Evolutionary conservation across 2,797 vertebrate species (phyloP).

Genomic region (Sebastes oblongus): DNA sequence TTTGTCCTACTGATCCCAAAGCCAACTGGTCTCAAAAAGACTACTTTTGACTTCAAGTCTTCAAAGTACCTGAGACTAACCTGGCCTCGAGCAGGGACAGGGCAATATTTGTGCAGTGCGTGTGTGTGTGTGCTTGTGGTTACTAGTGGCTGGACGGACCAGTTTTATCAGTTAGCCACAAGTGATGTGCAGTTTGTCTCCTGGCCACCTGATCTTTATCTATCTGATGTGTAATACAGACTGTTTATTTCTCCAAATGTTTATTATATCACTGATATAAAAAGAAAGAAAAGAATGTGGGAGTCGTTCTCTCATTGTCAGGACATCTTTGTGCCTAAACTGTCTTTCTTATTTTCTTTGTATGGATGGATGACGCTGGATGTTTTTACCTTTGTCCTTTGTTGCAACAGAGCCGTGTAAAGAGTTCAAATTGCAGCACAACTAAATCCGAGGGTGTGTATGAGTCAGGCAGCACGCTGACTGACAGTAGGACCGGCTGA

Average conservation of each 20-base stretch:
- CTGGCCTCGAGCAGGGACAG: not conserved
- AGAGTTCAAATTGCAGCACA: slow-evolving; percentile 8
- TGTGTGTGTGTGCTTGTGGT: slow-evolving; percentile 25
- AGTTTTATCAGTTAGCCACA: slow-evolving; percentile 68
- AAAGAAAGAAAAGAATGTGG: not conserved
- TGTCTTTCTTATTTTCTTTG: not conserved
- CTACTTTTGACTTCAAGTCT: not conserved
- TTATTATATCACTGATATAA: not conserved
- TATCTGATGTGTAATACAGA: not conserved
- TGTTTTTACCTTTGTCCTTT: slow-evolving; percentile 24
- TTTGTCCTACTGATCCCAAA: not conserved
- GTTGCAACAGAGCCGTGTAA: slow-evolving; percentile 4
- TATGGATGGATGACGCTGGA: not conserved
- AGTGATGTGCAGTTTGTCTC: slow-evolving; percentile 31
- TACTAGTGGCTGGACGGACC: slow-evolving; percentile 64
- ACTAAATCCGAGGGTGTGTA: slow-evolving; percentile 14
- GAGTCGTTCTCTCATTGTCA: not conserved
- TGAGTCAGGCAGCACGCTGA: slow-evolving; percentile 29
- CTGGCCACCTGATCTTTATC: slow-evolving; percentile 10
- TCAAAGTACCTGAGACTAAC: slow-evolving; percentile 5
- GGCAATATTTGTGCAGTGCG: slow-evolving; percentile 11
- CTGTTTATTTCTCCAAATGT: not conserved
- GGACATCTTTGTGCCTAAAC: not conserved
- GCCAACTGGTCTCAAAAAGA: not conserved
- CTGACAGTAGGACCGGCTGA: slow-evolving; percentile 16